Evolutionary conservation across 2,113 vertebrate species (phyloP), one percentile per base, ranked within the genome.

Genomic region (Albula glossodonta): DNA sequence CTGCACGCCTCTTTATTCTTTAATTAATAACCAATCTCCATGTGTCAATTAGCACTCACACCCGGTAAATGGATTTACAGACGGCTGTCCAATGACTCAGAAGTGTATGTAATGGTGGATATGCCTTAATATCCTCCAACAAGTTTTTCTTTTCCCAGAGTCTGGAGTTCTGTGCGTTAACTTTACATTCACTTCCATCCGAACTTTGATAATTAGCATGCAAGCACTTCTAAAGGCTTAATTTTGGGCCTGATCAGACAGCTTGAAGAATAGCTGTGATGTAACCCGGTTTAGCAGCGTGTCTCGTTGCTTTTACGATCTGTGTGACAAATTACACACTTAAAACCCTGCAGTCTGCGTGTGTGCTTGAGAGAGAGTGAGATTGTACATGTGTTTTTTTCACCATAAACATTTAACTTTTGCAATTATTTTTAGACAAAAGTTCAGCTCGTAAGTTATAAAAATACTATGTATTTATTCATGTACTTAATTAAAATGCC

Each of bases 231-330:
- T 10, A 48, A 56, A 41, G 51, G 22, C 53, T 80, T 80, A 51
- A 85, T 56, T 85, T 56, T 8, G 78, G 51, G 78, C 53, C 41
- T 66, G 78, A 10, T 25, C 78, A 85, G 78, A 63, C 50, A 31
- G 51, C 70, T 12, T 31, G 80, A n/a, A 81, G 48, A 4, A 80
- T 22, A 50, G 56, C 41, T 25, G 25, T 57, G 80, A 63, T 7
- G 63, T 63, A 80, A 48, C 77, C 70, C 31, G n/a, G 83, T 50
- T n/a, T 78, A 79, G 51, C 83, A 74, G 22, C 19, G 5, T 50
- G 48, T 63, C 52, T 57, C 56, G 19, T 41, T 13, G 10, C 13
- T 56, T 25, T 78, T n/a, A 74, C 11, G 53, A 80, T 41, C 51
- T 41, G 10, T 50, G 22, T n/a, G 56, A 49, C 78, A 80, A 63